phyloP scores from a whole-genome alignment of 2,888 invertebrate genomes.

The Tetheella fluctuosa region DNA sequence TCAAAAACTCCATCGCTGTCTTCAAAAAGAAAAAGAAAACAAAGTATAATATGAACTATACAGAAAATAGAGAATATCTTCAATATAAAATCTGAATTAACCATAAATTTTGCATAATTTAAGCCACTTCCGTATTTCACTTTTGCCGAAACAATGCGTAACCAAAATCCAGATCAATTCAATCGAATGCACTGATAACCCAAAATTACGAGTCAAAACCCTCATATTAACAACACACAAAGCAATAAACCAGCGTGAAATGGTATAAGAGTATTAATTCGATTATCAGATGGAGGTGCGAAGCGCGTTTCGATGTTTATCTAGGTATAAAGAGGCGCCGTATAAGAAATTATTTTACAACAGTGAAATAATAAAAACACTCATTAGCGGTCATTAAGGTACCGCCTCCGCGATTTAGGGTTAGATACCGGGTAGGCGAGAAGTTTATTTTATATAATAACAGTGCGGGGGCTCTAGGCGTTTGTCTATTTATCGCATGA shows the following conservation, averaged over 20 bases:
- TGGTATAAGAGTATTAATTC: conserved; percentile 82
- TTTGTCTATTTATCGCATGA: conserved; percentile 57
- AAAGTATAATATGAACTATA: background rate
- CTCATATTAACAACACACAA: conserved; percentile 75
- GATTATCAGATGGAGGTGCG: conserved; percentile 84
- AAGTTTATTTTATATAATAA: conserved; percentile 74
- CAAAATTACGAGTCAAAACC: conserved; percentile 76
- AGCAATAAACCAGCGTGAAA: conserved; percentile 82
- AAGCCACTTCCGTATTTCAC: conserved; percentile 41
- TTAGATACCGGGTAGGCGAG: conserved; percentile 70
- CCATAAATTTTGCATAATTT: conserved; percentile 40
- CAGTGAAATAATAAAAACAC: conserved; percentile 82
- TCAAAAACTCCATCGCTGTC: too few species aligned
- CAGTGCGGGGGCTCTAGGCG: conserved; percentile 43
- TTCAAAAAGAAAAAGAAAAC: too few species aligned
- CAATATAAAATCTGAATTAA: conserved; percentile 15
- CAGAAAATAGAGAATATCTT: background rate
- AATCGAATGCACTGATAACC: conserved; percentile 78
- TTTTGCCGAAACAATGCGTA: conserved; percentile 38
- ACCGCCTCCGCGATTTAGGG: conserved; percentile 77
- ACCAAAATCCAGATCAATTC: conserved; percentile 72
- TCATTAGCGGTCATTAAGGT: conserved; percentile 82
- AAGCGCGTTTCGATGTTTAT: conserved; percentile 84
- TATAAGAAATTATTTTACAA: conserved; percentile 82
- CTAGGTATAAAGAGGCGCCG: conserved; percentile 82